Percentiles rank a stretch among this genome's conserved stretches.
Conservation (phyloP, 2,888 invertebrate species). For the Drosophila atripex region DNA sequence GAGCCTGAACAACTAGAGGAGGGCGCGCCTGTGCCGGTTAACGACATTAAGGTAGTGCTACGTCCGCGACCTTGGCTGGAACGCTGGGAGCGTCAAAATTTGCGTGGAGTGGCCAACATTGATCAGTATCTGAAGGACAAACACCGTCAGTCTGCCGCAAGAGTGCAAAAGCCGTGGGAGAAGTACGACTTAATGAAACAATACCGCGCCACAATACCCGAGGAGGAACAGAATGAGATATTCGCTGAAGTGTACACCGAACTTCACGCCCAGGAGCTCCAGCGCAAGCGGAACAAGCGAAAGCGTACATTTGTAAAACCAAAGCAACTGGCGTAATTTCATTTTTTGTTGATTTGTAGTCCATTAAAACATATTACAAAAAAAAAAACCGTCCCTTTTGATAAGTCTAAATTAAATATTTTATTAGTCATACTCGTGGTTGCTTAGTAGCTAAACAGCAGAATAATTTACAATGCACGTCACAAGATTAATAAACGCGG, state of each 20-base stretch:
- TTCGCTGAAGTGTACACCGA: conserved; percentile 92
- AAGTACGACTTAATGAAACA: conserved; percentile 97
- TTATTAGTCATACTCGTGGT: conserved; percentile 57
- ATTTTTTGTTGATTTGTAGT: conserved; percentile 56
- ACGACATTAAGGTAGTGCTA: conserved; percentile 89
- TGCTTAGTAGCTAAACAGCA: conserved; percentile 56
- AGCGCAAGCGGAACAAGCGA: conserved; percentile 87
- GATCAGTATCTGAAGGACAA: conserved; percentile 86
- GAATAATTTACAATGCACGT: conserved; percentile 66
- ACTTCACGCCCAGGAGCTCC: conserved; percentile 88
- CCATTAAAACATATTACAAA: conserved; percentile 48
- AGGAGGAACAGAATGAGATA: conserved; percentile 94
- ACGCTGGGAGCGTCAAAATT: conserved; percentile 92
- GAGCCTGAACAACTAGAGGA: conserved; percentile 91
- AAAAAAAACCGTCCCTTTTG: not conserved
- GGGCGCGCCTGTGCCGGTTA: conserved; percentile 91
- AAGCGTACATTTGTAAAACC: conserved; percentile 87
- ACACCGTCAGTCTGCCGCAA: conserved; percentile 85
- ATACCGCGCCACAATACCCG: conserved; percentile 94
- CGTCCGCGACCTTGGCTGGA: conserved; percentile 95
- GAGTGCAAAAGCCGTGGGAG: conserved; percentile 91
- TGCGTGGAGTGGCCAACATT: conserved; percentile 89
- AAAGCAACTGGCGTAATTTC: conserved; percentile 84
- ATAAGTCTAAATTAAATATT: conserved; percentile 10
- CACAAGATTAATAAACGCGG: conserved; percentile 87